These are phyloP conservation scores for Lepetodrilus schrolli DNA, from an alignment of 2,888 invertebrate species.

Conservation along the genomic window DNA sequence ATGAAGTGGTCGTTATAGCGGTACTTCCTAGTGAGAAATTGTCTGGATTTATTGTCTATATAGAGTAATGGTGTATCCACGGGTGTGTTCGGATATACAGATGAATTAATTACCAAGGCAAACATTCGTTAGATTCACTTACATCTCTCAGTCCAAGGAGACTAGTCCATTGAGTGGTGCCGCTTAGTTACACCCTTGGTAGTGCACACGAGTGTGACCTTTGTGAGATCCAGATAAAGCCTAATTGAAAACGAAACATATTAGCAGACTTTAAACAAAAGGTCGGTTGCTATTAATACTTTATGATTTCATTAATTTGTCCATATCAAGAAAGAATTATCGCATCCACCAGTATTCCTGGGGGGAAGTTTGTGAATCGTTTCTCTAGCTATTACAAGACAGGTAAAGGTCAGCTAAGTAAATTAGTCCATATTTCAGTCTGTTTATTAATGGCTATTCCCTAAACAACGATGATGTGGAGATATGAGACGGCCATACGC, in stretches of 20 bases:
- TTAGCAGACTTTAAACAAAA: constrained; percentile 31
- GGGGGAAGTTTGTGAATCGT: constrained; percentile 1
- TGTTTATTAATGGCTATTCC: constrained; percentile 32
- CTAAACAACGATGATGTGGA: constrained; percentile 16
- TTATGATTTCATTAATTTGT: constrained; percentile 32
- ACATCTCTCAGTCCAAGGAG: no score
- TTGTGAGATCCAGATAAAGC: neutral
- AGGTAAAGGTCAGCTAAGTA: constrained; percentile 27
- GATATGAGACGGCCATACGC: neutral
- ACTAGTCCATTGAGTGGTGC: no score
- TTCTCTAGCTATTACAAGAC: neutral
- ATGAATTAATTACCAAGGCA: no score
- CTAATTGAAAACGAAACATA: constrained; percentile 20
- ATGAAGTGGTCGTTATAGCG: no score
- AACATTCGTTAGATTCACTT: no score
- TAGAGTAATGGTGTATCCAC: no score
- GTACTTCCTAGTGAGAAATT: no score
- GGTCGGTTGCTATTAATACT: constrained; percentile 31
- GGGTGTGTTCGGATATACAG: no score
- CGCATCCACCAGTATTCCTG: neutral
- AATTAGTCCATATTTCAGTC: constrained; percentile 11
- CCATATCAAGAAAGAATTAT: constrained; percentile 28
- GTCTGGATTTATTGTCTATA: no score
- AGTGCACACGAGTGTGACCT: no score
- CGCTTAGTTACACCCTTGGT: no score